phyloP scores from a whole-genome alignment of 2,797 vertebrate genomes.

The Choloepus didactylus region DNA sequence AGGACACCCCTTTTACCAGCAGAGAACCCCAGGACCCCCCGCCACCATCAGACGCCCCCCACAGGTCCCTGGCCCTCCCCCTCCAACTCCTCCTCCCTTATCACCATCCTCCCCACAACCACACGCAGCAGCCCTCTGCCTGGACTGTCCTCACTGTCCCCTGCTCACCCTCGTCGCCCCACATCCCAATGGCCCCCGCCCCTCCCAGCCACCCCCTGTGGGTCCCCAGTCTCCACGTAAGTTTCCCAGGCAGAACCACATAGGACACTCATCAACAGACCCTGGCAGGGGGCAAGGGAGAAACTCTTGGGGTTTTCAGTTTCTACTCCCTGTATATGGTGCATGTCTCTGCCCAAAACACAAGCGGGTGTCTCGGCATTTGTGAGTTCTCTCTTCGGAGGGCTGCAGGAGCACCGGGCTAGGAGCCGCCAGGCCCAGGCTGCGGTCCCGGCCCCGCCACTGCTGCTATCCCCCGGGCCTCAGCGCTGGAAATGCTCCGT shows the following conservation, averaged over 20 bases:
- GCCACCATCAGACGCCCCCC: too few relatives aligned
- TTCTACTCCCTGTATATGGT: not conserved
- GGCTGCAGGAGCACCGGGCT: not conserved
- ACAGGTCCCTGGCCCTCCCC: not conserved
- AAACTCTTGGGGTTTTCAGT: not conserved
- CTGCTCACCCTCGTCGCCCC: not conserved
- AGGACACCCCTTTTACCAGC: not conserved
- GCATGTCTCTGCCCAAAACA: not conserved
- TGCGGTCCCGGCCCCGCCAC: fast-evolving
- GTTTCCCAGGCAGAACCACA: not conserved
- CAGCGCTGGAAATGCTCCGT: not conserved
- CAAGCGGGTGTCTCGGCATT: fast-evolving
- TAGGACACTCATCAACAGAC: not conserved
- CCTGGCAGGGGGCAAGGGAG: not conserved
- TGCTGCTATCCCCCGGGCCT: not conserved
- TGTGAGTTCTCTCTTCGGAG: not conserved
- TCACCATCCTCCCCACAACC: not conserved
- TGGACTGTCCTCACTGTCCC: not conserved
- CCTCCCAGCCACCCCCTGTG: not conserved
- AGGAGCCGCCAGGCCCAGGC: fast-evolving
- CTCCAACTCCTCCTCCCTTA: not conserved
- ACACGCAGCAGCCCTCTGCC: not conserved
- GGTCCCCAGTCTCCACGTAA: not conserved
- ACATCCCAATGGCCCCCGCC: not conserved
- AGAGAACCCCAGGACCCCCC: not conserved